Percentiles rank a stretch among this genome's conserved stretches.
phyloP scores from a whole-genome alignment of 2,113 vertebrate species.

The Microcebus lehilahytsara region DNA sequence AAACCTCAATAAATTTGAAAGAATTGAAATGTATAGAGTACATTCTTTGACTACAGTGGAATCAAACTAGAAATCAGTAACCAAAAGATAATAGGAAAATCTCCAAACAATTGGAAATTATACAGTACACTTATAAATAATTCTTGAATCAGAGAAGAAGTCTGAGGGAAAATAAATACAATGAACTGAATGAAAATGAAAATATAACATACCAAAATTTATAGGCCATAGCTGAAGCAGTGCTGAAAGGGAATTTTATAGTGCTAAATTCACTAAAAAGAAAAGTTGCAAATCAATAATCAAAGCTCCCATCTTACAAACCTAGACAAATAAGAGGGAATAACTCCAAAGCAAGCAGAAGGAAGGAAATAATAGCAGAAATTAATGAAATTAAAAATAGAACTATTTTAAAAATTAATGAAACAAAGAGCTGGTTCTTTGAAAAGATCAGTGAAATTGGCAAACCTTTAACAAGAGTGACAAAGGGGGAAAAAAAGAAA shows the following conservation, averaged over 20 bases:
- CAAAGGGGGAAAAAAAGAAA: neutral
- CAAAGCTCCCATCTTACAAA: neutral
- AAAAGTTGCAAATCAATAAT: neutral
- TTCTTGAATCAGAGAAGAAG: neutral
- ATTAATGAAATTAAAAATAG: neutral
- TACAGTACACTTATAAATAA: neutral
- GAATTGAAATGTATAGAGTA: neutral
- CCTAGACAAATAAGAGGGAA: neutral
- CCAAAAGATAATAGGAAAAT: neutral
- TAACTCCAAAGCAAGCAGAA: neutral
- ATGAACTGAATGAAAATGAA: neutral
- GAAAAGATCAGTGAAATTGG: neutral
- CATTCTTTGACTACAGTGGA: neutral
- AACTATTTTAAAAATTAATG: neutral
- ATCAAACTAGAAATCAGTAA: neutral
- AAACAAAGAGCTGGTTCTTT: neutral
- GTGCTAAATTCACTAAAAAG: neutral
- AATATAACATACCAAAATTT: neutral
- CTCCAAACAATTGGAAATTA: neutral
- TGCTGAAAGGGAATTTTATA: no score
- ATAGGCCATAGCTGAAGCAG: neutral
- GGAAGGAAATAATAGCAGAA: neutral
- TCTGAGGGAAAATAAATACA: no score
- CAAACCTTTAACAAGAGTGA: neutral
- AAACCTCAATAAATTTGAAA: neutral